Evolutionary conservation across 2,113 vertebrate genomes (phyloP).

Genomic region (Verasper variegatus): DNA sequence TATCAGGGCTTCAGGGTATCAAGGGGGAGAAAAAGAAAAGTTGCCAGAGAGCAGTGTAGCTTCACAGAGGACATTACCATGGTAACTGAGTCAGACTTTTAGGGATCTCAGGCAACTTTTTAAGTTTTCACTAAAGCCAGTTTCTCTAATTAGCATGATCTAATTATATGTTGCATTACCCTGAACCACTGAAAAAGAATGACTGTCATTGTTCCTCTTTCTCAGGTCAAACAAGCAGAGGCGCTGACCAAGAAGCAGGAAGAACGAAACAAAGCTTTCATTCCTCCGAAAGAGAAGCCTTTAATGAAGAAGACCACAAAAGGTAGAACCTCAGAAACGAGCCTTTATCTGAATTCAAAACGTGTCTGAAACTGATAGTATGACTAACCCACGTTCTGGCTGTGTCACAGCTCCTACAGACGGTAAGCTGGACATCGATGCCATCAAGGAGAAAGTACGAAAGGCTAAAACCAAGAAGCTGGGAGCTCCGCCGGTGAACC

Average conservation of each 20-base stretch:
- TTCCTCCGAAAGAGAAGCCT: slow-evolving; percentile 95
- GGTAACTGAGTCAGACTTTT: too few relatives aligned
- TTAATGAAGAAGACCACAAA: slow-evolving; percentile 83
- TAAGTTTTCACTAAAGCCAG: neutral
- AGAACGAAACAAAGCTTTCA: slow-evolving; percentile 94
- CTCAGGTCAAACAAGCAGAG: slow-evolving; percentile 91
- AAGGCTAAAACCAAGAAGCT: slow-evolving; percentile 94
- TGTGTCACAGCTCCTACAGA: slow-evolving; percentile 82
- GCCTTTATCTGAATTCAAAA: neutral
- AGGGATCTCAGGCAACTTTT: neutral
- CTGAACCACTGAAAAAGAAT: neutral
- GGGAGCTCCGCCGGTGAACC: slow-evolving; percentile 88
- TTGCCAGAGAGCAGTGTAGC: too few relatives aligned
- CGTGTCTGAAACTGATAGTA: neutral
- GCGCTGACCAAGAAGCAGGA: slow-evolving; percentile 89
- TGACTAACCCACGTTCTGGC: neutral
- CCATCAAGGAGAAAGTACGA: slow-evolving; percentile 93
- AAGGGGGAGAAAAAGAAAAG: too few relatives aligned
- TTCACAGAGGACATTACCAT: too few relatives aligned
- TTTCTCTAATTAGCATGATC: too few relatives aligned
- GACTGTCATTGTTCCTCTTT: slow-evolving; percentile 27
- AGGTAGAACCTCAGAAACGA: slow-evolving; percentile 79
- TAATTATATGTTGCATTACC: neutral
- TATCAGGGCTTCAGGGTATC: too few relatives aligned
- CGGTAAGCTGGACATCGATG: slow-evolving; percentile 90